Base-by-base conservation (phyloP, 1,140 invertebrate species). In the Heliconius hewitsoni region DNA sequence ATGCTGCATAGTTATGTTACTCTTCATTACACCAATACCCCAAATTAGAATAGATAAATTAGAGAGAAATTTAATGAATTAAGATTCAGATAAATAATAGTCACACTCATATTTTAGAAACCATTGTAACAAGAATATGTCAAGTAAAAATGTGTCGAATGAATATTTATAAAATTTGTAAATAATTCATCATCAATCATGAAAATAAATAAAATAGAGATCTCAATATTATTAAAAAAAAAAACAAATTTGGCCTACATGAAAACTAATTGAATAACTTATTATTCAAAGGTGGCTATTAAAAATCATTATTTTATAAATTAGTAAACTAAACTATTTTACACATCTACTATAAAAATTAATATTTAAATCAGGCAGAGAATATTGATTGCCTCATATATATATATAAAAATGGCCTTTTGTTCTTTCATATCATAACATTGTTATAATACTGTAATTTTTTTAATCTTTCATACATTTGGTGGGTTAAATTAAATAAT, bases 351-450 rank as follows among this genome's bases (percentile, higher is more conserved):
- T 60, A 60, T 23, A 60, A 11, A 23, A 3, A 60, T n/a, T 60
- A 11, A 60, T 60, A 60, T 60, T 60, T 60, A 23, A 30, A 66
- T 16, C 27, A 16, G 60, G 60, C 60, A 66, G 27, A 30, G 23
- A 66, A 3, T 66, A 66, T 27, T 30, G 4, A 3, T 66, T 66
- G 60, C 60, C 60, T 66, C 60, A 55, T 57, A 74, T 57, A 34
- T 30, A 55, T 27, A 55, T 6, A 34, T 37, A 57, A 27, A 52
- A 55, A 76, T 60, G 52, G 23, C 60, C 60, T 30, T 66, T 57
- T 30, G 60, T 66, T 66, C 27, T 66, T 66, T 30, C 13, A 66
- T 66, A 30, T 66, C 60, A 66, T 66, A 66, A 66, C 60, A 66
- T 30, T 66, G 60, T 66, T 66, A 30, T 66, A 66, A 66, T 66